Evolutionary conservation across 2,113 vertebrate genomes (phyloP).

Genomic region (Mobula hypostoma): DNA sequence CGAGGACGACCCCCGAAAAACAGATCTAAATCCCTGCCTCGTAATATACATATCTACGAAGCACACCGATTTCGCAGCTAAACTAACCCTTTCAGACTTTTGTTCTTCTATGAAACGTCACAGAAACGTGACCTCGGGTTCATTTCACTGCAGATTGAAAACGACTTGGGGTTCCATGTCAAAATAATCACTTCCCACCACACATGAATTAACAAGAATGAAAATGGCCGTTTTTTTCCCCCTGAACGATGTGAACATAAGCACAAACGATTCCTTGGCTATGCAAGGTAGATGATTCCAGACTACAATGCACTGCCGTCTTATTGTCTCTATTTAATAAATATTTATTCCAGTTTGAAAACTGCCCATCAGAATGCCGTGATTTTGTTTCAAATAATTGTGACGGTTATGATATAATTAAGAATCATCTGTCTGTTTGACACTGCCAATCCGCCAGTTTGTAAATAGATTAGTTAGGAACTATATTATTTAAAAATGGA

Average conservation of each 20-base stretch:
- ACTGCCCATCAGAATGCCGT: neutral
- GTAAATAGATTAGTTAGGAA: too few species aligned
- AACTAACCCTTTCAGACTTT: conserved; percentile 34
- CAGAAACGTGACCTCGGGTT: conserved; percentile 35
- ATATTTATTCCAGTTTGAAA: neutral
- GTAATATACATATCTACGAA: neutral
- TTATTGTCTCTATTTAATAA: conserved; percentile 1
- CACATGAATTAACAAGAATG: conserved; percentile 35
- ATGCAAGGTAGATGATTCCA: neutral
- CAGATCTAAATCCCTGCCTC: neutral
- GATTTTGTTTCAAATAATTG: neutral
- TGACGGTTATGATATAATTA: neutral
- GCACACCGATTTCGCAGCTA: neutral
- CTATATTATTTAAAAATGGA: neutral
- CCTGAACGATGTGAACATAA: neutral
- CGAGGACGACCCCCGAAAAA: neutral
- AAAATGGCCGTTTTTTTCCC: neutral
- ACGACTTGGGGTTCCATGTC: conserved; percentile 28
- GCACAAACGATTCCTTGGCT: neutral
- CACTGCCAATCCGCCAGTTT: neutral
- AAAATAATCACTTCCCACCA: conserved; percentile 29
- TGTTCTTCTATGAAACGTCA: conserved; percentile 32
- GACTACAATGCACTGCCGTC: neutral
- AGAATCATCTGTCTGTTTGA: neutral
- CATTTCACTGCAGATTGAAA: conserved; percentile 33